Percentiles rank a stretch among this genome's conserved stretches.
These are phyloP conservation scores for Choloepus didactylus DNA, from an alignment of 2,797 vertebrate species.

Conservation along the genomic window DNA sequence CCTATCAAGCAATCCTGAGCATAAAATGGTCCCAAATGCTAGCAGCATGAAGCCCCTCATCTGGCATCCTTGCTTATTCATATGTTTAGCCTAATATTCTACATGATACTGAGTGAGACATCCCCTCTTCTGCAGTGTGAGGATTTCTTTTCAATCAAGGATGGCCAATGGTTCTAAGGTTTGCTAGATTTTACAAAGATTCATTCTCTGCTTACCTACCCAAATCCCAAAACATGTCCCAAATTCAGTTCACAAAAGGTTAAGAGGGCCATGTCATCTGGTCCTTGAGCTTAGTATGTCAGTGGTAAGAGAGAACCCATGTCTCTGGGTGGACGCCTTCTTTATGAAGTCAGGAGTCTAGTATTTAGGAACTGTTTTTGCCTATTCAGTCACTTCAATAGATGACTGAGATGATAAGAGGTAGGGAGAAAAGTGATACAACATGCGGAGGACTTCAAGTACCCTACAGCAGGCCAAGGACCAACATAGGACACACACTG, in stretches of 20 bases:
- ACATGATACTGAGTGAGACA: not conserved
- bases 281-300: not conserved
- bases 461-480: not conserved
- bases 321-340: not conserved
- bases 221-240: not conserved
- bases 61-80: not conserved
- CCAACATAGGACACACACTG: not conserved
- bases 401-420: not conserved
- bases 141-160: not conserved
- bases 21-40: not conserved
- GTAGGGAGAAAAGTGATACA: not conserved
- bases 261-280: not conserved
- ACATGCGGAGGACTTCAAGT: not conserved
- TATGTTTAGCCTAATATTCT: not conserved
- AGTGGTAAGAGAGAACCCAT: not conserved
- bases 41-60: not conserved
- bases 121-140: not conserved
- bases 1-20: not conserved
- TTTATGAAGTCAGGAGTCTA: not conserved
- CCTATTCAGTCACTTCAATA: not conserved
- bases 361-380: not conserved
- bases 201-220: not conserved
- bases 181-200: not conserved
- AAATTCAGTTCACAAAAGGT: not conserved
- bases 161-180: not conserved